These are phyloP conservation scores for Chloroceryle aenea DNA, from an alignment of 2,113 vertebrate genomes.

Conservation along the genomic window DNA sequence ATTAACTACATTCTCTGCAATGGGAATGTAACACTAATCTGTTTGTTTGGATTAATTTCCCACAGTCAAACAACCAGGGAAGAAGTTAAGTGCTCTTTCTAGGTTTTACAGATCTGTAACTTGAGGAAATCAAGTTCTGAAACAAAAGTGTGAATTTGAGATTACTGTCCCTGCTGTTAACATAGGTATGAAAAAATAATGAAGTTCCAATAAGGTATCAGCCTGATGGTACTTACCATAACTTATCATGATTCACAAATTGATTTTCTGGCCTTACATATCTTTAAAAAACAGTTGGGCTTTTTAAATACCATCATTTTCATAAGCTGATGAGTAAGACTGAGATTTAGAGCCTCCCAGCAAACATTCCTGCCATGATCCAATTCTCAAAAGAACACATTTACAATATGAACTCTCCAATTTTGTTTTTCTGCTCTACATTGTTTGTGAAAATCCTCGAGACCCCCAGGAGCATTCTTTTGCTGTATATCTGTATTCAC, in stretches of 20 bases:
- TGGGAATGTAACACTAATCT: not conserved
- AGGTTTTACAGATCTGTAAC: not conserved
- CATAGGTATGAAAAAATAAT: not conserved
- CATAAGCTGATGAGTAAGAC: slow-evolving; percentile 53
- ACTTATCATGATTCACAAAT: slow-evolving; percentile 55
- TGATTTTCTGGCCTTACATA: slow-evolving; percentile 67
- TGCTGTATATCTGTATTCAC: slow-evolving; percentile 31
- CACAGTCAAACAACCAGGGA: not conserved
- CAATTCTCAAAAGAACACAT: slow-evolving; percentile 18
- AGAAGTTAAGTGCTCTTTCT: not conserved
- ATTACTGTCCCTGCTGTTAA: not conserved
- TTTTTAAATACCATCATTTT: slow-evolving; percentile 60
- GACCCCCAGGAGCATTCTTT: not conserved
- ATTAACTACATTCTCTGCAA: not conserved
- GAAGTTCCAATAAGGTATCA: not conserved
- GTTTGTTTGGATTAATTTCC: slow-evolving; percentile 12
- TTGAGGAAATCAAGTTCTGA: slow-evolving; percentile 31
- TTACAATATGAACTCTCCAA: not conserved
- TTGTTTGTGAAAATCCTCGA: not conserved
- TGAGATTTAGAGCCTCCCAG: slow-evolving; percentile 59
- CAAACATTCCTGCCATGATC: not conserved
- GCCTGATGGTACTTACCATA: slow-evolving; percentile 30
- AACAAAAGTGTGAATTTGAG: not conserved
- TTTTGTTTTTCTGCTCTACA: slow-evolving; percentile 27
- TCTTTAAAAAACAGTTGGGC: slow-evolving; percentile 49